These are phyloP conservation scores for Platycheirus albimanus DNA, from an alignment of 2,888 invertebrate genomes.

Conservation along the genomic window DNA sequence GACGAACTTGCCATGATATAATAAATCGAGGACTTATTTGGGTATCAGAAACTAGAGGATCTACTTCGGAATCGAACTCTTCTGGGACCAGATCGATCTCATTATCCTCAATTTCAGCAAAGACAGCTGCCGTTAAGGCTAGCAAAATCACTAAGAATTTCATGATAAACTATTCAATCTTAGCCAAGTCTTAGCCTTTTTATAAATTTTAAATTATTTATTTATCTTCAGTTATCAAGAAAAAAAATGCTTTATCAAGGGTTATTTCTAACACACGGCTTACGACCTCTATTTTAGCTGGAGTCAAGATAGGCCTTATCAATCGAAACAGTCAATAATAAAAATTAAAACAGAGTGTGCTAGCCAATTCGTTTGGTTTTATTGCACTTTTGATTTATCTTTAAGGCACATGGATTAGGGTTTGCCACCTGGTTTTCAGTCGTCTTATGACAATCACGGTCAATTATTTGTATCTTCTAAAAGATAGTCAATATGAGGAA, in stretches of 20 bases:
- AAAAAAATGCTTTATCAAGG: not conserved
- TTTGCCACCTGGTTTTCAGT: slow-evolving; percentile 9
- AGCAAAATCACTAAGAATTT: slow-evolving; percentile 77
- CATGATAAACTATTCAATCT: slow-evolving; percentile 34
- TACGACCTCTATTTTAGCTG: not conserved
- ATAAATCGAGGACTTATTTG: slow-evolving; percentile 77
- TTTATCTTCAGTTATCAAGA: not conserved
- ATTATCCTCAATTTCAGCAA: slow-evolving; percentile 76
- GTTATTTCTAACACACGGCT: not conserved
- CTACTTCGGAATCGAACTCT: slow-evolving; percentile 76
- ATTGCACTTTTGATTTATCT: slow-evolving; percentile 8
- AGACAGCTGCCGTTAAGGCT: slow-evolving; percentile 76
- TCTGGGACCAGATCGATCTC: slow-evolving; percentile 77
- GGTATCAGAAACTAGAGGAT: not conserved
- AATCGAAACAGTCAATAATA: not conserved
- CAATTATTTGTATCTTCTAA: too few species aligned
- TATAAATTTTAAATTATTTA: slow-evolving; percentile 1
- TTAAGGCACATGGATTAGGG: slow-evolving; percentile 79
- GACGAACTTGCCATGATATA: slow-evolving; percentile 79
- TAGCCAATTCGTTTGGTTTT: slow-evolving; percentile 22
- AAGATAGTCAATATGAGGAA: too few species aligned
- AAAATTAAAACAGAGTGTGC: slow-evolving; percentile 23
- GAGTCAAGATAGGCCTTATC: slow-evolving; percentile 14
- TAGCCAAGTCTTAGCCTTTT: not conserved
- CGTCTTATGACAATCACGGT: slow-evolving; percentile 54